Conservation (phyloP, 2,113 vertebrate genomes). For the Phalacrocorax carbo region DNA sequence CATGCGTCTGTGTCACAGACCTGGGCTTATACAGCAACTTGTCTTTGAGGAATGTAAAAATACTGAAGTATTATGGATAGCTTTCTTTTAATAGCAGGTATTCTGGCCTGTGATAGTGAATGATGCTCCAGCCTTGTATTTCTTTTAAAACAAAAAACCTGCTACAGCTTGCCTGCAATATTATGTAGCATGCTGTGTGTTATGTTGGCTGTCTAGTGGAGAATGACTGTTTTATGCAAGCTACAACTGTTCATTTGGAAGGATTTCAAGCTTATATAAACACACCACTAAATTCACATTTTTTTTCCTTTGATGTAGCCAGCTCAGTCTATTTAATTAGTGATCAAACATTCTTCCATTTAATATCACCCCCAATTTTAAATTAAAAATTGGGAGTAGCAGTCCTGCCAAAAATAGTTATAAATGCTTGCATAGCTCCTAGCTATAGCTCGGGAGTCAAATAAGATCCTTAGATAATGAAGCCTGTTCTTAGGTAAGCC, state of each 20-base stretch:
- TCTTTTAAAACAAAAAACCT: background rate
- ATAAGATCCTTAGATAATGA: background rate
- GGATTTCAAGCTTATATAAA: background rate
- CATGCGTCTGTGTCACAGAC: background rate
- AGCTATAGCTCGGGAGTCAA: background rate
- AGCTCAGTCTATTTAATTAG: background rate
- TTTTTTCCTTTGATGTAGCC: background rate
- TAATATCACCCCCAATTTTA: background rate
- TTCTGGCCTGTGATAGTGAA: background rate
- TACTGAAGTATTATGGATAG: background rate
- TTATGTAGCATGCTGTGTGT: background rate
- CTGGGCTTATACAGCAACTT: background rate
- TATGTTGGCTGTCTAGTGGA: background rate
- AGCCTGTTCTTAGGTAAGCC: background rate
- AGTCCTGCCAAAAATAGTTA: background rate
- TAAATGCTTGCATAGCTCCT: background rate
- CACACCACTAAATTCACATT: background rate
- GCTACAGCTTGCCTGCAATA: background rate
- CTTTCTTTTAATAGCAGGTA: background rate
- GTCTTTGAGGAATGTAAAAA: background rate
- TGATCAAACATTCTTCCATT: background rate
- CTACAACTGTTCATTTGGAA: slow-evolving; percentile 10
- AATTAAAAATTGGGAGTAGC: background rate
- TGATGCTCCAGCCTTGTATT: background rate
- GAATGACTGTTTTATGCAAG: background rate